A percentile compares a stretch with the other conserved stretches of the same genome.
Conservation (phyloP, 2,888 invertebrate species). For the Lepidocyrtoides sp. region DNA sequence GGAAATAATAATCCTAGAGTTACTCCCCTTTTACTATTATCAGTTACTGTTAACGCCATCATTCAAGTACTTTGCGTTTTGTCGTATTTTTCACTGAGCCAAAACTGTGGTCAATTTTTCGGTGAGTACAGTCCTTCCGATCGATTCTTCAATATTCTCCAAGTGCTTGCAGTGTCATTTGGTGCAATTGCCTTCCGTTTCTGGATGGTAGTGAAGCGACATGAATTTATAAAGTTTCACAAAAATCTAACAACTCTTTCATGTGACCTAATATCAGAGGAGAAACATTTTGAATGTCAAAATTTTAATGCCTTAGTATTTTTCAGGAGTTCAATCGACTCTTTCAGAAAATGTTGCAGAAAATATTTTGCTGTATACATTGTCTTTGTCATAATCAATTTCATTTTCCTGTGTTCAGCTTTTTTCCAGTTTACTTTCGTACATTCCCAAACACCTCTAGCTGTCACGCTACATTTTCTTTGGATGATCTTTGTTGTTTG, state of each 20-base stretch:
- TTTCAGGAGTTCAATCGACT: not conserved
- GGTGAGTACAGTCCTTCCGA: constrained; percentile 36
- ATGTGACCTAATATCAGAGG: not conserved
- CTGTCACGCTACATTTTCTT: not conserved
- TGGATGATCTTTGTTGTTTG: not conserved
- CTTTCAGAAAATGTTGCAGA: not conserved
- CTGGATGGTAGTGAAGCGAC: not conserved
- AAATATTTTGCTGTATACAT: not conserved
- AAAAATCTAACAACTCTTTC: not conserved
- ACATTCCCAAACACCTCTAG: not conserved
- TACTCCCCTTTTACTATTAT: not conserved
- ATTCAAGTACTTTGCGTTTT: not conserved
- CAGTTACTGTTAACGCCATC: not conserved
- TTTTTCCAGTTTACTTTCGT: not conserved
- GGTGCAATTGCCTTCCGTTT: not conserved
- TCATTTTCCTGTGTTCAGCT: not conserved
- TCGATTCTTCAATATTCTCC: constrained; percentile 10
- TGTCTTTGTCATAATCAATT: not conserved
- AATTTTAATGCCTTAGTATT: no score
- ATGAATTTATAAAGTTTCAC: constrained; percentile 12
- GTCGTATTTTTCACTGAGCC: not conserved
- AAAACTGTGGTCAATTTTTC: constrained; percentile 29
- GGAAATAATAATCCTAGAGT: not conserved
- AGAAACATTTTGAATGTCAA: not conserved
- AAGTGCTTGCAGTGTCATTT: not conserved